phyloP scores from a whole-genome alignment of 2,113 vertebrate genomes.

The Chloropsis hardwickii region DNA sequence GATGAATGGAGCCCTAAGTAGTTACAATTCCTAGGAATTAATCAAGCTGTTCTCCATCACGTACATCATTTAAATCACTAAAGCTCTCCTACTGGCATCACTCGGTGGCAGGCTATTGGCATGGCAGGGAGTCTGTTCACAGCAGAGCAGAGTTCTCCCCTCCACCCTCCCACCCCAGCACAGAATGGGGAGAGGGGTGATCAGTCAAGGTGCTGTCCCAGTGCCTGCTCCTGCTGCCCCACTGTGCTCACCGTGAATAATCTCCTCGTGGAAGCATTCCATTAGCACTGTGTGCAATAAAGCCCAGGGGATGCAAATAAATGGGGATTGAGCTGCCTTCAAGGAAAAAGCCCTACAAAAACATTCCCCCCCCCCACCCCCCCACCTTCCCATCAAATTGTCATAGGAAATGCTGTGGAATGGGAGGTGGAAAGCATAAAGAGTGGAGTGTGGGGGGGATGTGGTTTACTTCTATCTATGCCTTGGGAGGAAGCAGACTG shows the following conservation, averaged over 20 bases:
- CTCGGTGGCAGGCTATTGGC: background rate
- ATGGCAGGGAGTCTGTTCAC: background rate
- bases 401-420: background rate
- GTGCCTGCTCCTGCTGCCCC: background rate
- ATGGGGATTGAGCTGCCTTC: background rate
- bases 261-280: background rate
- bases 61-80: conserved; percentile 42
- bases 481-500: background rate
- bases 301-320: background rate
- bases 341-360: background rate
- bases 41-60: conserved; percentile 45
- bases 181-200: background rate
- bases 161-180: background rate
- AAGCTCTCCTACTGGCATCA: background rate
- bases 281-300: background rate
- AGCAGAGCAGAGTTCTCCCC: background rate
- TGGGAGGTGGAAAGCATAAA: background rate
- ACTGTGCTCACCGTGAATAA: background rate
- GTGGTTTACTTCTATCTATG: background rate
- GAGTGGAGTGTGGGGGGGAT: background rate
- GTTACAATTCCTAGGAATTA: conserved; percentile 24
- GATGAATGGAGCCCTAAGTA: conserved; percentile 39
- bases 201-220: background rate
- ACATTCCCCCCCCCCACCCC: fast-evolving
- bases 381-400: background rate